A percentile compares a stretch with the other conserved stretches of the same genome.
Evolutionary conservation across 2,888 invertebrate genomes (phyloP).

Genomic region (Emesis russula): DNA sequence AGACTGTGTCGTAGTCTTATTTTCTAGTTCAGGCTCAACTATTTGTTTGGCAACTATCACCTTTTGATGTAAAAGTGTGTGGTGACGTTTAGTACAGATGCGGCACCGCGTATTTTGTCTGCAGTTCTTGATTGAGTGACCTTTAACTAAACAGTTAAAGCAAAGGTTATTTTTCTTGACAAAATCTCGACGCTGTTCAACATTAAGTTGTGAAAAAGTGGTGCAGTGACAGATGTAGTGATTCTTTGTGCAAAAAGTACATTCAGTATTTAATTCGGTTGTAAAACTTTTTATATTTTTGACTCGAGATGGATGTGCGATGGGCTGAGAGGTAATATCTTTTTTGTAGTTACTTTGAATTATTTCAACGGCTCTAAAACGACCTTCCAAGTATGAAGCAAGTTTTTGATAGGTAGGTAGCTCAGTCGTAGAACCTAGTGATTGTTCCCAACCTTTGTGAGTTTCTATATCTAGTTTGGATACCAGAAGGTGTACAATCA

Average conservation of each 20-base stretch:
- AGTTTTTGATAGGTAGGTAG: too few species aligned
- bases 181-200: constrained; percentile 64
- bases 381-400: too few species aligned
- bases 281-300: constrained; percentile 56
- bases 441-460: constrained; percentile 77
- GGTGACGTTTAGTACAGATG: constrained; percentile 73
- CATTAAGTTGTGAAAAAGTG: constrained; percentile 47
- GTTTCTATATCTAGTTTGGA: constrained; percentile 77
- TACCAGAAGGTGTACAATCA: constrained; percentile 68
- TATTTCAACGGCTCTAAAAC: too few species aligned
- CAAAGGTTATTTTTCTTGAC: constrained; percentile 69
- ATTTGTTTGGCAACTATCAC: neutral
- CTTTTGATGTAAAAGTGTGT: constrained; percentile 51
- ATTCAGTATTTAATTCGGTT: constrained; percentile 49
- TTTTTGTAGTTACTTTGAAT: too few species aligned
- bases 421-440: too few species aligned
- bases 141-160: constrained; percentile 73
- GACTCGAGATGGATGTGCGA: neutral
- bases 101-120: constrained; percentile 52
- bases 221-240: constrained; percentile 70
- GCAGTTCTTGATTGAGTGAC: constrained; percentile 40
- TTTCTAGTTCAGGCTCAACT: constrained; percentile 14
- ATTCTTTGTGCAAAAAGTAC: constrained; percentile 58
- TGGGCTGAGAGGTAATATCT: too few species aligned
- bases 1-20: neutral